Evolutionary conservation across 2,797 vertebrate genomes (phyloP), one percentile per base, ranked within the genome.

Genomic region (Amniataba percoides): DNA sequence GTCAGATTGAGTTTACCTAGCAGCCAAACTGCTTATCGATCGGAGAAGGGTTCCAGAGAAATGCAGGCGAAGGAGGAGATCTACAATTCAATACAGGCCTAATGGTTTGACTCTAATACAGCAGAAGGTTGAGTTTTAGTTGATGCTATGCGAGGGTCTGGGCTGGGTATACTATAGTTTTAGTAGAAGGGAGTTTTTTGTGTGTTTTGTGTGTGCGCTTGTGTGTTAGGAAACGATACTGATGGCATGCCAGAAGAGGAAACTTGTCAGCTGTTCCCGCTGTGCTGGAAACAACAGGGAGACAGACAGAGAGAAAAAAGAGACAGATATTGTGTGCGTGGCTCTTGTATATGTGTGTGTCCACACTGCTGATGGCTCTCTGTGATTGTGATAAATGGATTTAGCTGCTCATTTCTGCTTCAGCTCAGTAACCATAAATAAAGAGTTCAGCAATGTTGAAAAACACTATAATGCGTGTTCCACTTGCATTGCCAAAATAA

Each of bases 181-280:
- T 16, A 1, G 4, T 23, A 18, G 14, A 53, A 63, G 34, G 14
- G 48, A 63, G 34, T 40, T 27, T 43, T 71, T 63, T 74, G 36
- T 48, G 12, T 68, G 6, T 52, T 61, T 45, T 67, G 34, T 68
- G 16, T 56, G 34, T 49, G 16, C 61, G 3, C 46, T 1, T 55
- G 58, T 51, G 21, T 78, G 46, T 40, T 77, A 55, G 79, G 75
- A 81, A 81, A 83, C 78, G 60, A 81, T 77, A 70, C 69, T 79
- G 64, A 82, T 80, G 57, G 66, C 21, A 45, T 81, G 89, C 92
- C 91, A 91, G 78, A 68, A 74, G 79, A 88, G 88, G 88, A 80
- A 90, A 85, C 68, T 88, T 83, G 86, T 91, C 90, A 93, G 86
- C 87, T 92, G 89, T 91, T 91, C 87, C 78, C 62, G 70, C 91